Base-by-base conservation (phyloP, 2,888 invertebrate species). In the Eumerus sabulonum region DNA sequence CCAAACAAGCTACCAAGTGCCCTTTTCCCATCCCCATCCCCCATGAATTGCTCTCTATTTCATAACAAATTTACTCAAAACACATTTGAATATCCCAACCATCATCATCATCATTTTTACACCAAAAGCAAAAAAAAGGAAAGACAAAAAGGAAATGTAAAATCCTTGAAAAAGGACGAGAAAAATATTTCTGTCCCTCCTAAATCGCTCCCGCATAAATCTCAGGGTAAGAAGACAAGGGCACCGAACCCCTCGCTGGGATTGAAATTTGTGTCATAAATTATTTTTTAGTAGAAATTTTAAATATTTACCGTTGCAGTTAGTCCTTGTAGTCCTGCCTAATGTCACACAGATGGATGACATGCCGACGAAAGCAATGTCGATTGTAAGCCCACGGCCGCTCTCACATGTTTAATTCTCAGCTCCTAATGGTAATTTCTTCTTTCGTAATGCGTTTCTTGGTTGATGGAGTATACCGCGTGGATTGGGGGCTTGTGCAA, bases 31-130 rank as follows among this genome's bases (percentile, higher is more conserved):
- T 7, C 27, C 38, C 19, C 16, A 2, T 2, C 47, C 19, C 14
- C 16, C 9, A 12, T 19, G 50, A 40, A 64, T 72, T 60, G 48
- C 60, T 72, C 76, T 72, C 76, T 64, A 66, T 72, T 76, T 76
- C 66, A 66, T 76, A 76, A 76, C 76, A 76, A 76, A 72, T 76
- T 72, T 71, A 60, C 66, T 54, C 50, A 72, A 76, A 76, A 48
- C 60, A 66, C 18, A 18, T 18, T 27, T 27, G 7, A 27, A 27
- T 7, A 14, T 12, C 44, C 27, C 3, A 27, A 27, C 40, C 9
- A 4, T 16, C 27, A 56, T 50, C 64, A 76, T 27, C 27, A 27
- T 27, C 2, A 27, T 27, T 76, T 76, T 64, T 45, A 64, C 59
- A 40, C 38, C 47, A 27, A 7, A 27, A 7, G 7, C 2, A 27